Conservation (phyloP, 2,888 invertebrate species). For the Lottia scabra region DNA sequence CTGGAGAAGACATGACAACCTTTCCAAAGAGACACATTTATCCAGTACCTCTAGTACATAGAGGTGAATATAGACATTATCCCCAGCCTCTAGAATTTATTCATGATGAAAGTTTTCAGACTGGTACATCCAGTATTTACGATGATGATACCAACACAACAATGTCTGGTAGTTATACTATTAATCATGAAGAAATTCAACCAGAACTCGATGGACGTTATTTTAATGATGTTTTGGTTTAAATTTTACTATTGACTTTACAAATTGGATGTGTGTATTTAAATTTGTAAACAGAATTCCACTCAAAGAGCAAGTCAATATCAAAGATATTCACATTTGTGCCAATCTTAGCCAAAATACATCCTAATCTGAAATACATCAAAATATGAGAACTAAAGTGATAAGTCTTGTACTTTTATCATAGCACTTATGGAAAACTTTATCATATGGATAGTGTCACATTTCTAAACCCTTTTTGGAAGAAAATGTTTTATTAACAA, state of each 20-base stretch:
- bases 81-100: not conserved
- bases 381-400: too few species aligned
- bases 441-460: too few species aligned
- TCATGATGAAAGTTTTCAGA: constrained; percentile 1
- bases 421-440: too few species aligned
- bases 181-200: constrained; percentile 34
- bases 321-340: too few species aligned
- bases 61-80: not conserved
- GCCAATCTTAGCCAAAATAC: too few species aligned
- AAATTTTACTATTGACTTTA: not conserved
- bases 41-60: not conserved
- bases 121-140: constrained; percentile 17
- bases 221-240: not conserved
- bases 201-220: constrained; percentile 31
- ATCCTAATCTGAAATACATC: too few species aligned
- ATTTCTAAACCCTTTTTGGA: too few species aligned
- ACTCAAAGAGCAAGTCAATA: too few species aligned
- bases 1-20: not conserved
- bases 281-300: too few species aligned
- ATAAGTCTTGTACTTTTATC: too few species aligned
- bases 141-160: constrained; percentile 33
- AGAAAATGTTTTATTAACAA: too few species aligned
- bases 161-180: constrained; percentile 34
- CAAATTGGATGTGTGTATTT: too few species aligned
- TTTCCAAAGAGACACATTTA: not conserved